Evolutionary conservation across 2,797 vertebrate species (phyloP), one percentile per base, ranked within the genome.

Genomic region (Graptemys geographica): DNA sequence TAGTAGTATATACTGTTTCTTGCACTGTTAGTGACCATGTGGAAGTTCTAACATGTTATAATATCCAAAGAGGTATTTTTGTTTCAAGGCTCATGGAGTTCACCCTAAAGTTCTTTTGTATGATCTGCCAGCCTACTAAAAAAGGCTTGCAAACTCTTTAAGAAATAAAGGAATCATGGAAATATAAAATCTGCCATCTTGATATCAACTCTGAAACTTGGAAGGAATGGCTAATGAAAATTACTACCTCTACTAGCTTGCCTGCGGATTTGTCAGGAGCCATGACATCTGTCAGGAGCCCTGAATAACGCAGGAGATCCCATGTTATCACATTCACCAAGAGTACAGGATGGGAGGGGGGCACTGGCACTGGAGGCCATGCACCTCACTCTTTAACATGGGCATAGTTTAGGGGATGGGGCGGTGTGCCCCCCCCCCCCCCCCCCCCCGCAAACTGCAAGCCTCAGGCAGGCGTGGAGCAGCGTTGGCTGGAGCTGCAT

Each of bases 201-300:
- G 12, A 96, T 94, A 90, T 56, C 94, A 95, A 90, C 96, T 96
- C 95, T 79, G 87, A 78, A 83, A 86, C 84, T 96, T 96, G 97
- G 94, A 95, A 96, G 92, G 94, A 89, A 52, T 74, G 87, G 92
- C 92, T 96, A 96, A 96, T 97, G 97, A 96, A 97, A 97, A 96
- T 74, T 93, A 95, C 94, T 96, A 92, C 95, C 96, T 95, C 53
- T 94, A 1, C 91, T 69, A 65, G 31, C 62, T 92, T 95, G 95
- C 93, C 93, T 96, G 94, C 91, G 78, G 95, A 92, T 96, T 94
- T 96, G 96, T 97, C 96, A 96, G 81, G 80, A 79, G 95, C 90
- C 89, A 57, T 84, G 94, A 89, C 93, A 90, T 92, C 95, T 96
- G 96, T 97, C 96, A 96, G 81, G 80, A 79, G 95, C 90, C 89